phyloP scores from a whole-genome alignment of 92 coral and sea anemone genomes.

The Paragorgia papillata region DNA sequence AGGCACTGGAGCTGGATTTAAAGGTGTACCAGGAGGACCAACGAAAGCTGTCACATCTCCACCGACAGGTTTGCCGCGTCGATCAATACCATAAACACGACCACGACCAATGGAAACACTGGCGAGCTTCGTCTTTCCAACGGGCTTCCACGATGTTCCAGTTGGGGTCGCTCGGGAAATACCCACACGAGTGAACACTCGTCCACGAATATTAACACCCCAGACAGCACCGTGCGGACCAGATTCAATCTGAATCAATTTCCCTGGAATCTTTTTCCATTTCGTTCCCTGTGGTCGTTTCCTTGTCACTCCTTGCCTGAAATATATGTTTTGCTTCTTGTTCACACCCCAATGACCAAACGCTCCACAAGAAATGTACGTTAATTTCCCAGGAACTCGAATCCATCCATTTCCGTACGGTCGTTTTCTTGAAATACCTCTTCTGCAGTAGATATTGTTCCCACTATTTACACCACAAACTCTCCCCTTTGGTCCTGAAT shows the following conservation, averaged over 20 bases:
- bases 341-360: constrained; percentile 35
- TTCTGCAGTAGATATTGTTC: constrained; percentile 35
- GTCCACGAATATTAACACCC: constrained; percentile 14
- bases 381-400: not conserved
- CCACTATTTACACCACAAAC: constrained; percentile 50
- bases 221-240: constrained; percentile 32
- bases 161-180: not conserved
- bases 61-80: not conserved
- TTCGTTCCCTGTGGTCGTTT: constrained; percentile 16
- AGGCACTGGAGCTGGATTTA: not conserved
- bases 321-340: not conserved
- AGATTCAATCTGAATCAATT: constrained; percentile 21
- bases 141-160: constrained; percentile 8
- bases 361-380: constrained; percentile 36
- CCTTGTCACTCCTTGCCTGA: constrained; percentile 16
- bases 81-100: constrained; percentile 15
- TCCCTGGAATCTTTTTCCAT: constrained; percentile 14
- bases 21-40: not conserved
- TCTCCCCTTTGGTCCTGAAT: constrained; percentile 48
- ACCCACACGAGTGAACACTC: constrained; percentile 9
- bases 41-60: not conserved
- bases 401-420: not conserved
- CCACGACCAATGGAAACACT: constrained; percentile 22
- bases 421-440: constrained; percentile 1
- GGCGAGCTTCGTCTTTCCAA: constrained; percentile 2